Evolutionary conservation across 2,113 vertebrate genomes (phyloP), one percentile per base, ranked within the genome.

Genomic region (Catharus bicknelli): DNA sequence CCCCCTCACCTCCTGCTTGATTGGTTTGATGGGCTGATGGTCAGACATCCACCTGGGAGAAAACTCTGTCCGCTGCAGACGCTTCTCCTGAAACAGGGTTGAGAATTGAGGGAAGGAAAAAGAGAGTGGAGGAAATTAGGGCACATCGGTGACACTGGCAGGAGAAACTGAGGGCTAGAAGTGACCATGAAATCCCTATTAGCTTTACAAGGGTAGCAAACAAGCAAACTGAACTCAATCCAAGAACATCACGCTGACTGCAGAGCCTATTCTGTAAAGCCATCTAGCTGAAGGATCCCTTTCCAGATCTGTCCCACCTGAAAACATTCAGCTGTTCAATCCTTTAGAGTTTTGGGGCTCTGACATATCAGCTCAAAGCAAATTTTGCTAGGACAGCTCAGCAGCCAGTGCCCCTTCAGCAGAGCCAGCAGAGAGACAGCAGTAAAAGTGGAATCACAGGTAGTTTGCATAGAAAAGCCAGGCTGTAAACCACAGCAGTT

Each of bases 21-120:
- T 90, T 88, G 96, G 69, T 96, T 97, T 98, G 94, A 97, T 86
- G 93, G 97, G 97, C 84, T 98, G 98, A 77, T 95, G 96, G 64
- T 98, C 97, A 83, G 98, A 98, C 83, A 96, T 96, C 86, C 98
- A 97, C 91, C 97, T 97, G 69, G 98, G 97, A 34, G 97, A 95
- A 70, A 98, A 98, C 61, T 98, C 98, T 95, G 98, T 98, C 96
- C 97, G 97, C 91, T 98, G 98, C 92, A 98, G 97, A 96, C 98
- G 98, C 78, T 98, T 98, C 95, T 98, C 99, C 99, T 99, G 95
- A 82, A 96, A 96, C 85, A 45, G 93, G 90, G 88, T 90, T 90
- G 93, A 93, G 90, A 89, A 79, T 86, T 87, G 93, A 95, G 91
- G 91, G 75, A 94, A 95, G 92, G 88, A 95, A 95, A 94, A 91